These are phyloP conservation scores for Drosophila jambulina DNA, from an alignment of 1,140 invertebrate genomes.

Conservation along the genomic window DNA sequence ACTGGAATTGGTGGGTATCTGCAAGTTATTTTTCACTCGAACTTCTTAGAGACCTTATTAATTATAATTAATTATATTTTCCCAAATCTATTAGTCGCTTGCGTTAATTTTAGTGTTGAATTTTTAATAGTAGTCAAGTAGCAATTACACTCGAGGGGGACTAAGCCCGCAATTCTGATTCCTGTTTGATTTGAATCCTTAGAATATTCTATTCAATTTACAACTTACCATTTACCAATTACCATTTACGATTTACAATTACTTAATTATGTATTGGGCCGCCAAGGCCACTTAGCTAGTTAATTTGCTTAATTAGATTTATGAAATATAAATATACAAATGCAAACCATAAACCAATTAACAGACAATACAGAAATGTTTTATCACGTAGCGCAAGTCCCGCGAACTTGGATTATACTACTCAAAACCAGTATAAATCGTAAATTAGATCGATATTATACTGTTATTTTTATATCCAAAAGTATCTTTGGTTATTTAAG, in stretches of 20 bases:
- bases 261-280: slow-evolving; percentile 40
- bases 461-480: slow-evolving; percentile 45
- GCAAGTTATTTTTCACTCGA: slow-evolving; percentile 59
- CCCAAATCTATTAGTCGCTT: slow-evolving; percentile 25
- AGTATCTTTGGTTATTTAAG: slow-evolving; percentile 68
- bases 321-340: slow-evolving; percentile 46
- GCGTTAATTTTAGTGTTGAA: slow-evolving; percentile 34
- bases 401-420: slow-evolving; percentile 19
- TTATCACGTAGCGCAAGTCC: slow-evolving; percentile 46
- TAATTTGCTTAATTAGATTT: slow-evolving; percentile 72
- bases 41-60: slow-evolving; percentile 21
- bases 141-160: slow-evolving; percentile 20
- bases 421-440: slow-evolving; percentile 28
- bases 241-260: slow-evolving; percentile 22
- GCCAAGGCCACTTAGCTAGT: slow-evolving; percentile 51
- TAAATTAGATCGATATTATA: slow-evolving; percentile 34
- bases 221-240: background rate
- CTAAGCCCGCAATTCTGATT: slow-evolving; percentile 25
- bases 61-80: slow-evolving; percentile 11
- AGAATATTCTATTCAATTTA: slow-evolving; percentile 31
- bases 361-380: slow-evolving; percentile 72
- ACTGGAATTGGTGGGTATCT: slow-evolving; percentile 68
- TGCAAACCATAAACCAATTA: slow-evolving; percentile 67
- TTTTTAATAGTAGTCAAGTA: slow-evolving; percentile 31
- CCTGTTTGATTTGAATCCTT: slow-evolving; percentile 26